Evolutionary conservation across 2,797 vertebrate genomes (phyloP).

Genomic region (Phoeniculus purpureus): DNA sequence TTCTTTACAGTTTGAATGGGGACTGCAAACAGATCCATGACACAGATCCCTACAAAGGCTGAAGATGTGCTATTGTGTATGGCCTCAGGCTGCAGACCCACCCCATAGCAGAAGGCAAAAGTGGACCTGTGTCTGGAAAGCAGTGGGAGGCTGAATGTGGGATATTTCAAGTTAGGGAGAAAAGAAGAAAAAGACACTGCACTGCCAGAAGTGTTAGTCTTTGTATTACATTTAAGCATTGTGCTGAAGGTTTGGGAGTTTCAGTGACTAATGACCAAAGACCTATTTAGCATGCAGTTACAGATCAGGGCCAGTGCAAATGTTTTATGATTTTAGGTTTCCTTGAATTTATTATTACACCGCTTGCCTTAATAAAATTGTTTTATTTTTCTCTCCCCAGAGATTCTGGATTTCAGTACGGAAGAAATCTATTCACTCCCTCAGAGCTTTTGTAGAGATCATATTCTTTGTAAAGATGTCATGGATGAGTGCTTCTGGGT

Average conservation of each 20-base stretch:
- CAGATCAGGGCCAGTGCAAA: background rate
- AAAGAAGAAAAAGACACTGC: background rate
- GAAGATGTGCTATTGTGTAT: background rate
- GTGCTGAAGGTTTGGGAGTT: background rate
- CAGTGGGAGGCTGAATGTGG: rapidly evolving
- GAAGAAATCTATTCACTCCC: background rate
- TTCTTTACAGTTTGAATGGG: background rate
- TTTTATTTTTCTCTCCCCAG: background rate
- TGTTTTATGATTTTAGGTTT: background rate
- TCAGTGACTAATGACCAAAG: background rate
- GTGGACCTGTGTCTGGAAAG: background rate
- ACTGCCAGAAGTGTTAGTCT: background rate
- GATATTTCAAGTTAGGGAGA: background rate
- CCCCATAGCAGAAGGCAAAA: background rate
- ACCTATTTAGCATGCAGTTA: background rate
- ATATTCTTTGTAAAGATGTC: background rate
- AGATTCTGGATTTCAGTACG: background rate
- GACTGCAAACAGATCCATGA: rapidly evolving
- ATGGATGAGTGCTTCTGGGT: background rate
- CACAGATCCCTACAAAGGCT: background rate
- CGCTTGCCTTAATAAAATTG: background rate
- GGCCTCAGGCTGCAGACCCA: background rate
- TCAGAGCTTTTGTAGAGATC: background rate
- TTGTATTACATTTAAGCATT: background rate
- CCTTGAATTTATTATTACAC: background rate